These are phyloP conservation scores for Gymnoscelis rufifasciata DNA, from an alignment of 2,888 invertebrate species.

Conservation along the genomic window DNA sequence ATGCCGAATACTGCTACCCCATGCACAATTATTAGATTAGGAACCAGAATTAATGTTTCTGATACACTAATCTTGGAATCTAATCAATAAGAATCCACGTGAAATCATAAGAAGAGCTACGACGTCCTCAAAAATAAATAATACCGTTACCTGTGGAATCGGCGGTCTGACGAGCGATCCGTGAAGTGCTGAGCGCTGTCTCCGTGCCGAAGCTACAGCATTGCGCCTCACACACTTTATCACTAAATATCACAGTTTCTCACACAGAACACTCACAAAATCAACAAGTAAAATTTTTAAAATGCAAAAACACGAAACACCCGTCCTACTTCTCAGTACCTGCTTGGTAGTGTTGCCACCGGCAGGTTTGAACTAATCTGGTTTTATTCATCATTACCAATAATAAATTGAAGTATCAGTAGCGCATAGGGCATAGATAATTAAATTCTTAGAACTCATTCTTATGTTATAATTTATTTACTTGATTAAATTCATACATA, in stretches of 20 bases:
- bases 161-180: constrained; percentile 42
- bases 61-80: constrained; percentile 1
- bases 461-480: too few species aligned
- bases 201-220: constrained; percentile 52
- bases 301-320: constrained; percentile 57
- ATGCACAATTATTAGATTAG: background rate
- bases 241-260: constrained; percentile 50
- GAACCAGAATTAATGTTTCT: background rate
- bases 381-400: too few species aligned
- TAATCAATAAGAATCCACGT: constrained; percentile 39
- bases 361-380: background rate
- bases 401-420: too few species aligned
- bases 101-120: constrained; percentile 44
- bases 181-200: constrained; percentile 37
- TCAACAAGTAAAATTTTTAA: constrained; percentile 69
- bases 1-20: background rate
- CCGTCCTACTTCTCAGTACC: constrained; percentile 56
- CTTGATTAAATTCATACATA: too few species aligned
- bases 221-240: constrained; percentile 42
- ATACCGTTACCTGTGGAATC: constrained; percentile 73
- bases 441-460: too few species aligned
- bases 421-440: too few species aligned
- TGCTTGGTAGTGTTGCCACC: background rate
- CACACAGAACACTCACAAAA: constrained; percentile 57
- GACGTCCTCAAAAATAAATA: constrained; percentile 71